Percentiles rank a stretch among this genome's conserved stretches.
phyloP scores from a whole-genome alignment of 2,888 invertebrate species.

The Drosophila cyrtoloma region DNA sequence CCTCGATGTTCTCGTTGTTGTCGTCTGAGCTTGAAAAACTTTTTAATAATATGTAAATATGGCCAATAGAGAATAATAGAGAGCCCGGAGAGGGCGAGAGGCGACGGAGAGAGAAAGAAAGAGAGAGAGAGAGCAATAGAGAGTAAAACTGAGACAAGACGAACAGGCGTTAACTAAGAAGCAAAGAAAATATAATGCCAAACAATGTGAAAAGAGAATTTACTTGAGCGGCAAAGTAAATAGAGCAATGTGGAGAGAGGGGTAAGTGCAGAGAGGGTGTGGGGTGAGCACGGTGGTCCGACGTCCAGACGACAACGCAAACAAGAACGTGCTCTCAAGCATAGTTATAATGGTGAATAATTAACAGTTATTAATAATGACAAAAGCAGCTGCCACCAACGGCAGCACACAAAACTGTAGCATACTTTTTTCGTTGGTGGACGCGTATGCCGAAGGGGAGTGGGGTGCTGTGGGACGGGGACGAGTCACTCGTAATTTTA shows the following conservation, averaged over 20 bases:
- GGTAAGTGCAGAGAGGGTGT: neutral
- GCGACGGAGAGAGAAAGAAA: neutral
- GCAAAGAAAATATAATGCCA: constrained; percentile 73
- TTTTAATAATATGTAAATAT: constrained; percentile 80
- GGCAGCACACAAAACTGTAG: constrained; percentile 51
- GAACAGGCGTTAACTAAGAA: constrained; percentile 68
- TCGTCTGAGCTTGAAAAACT: constrained; percentile 67
- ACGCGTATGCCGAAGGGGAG: too few species aligned
- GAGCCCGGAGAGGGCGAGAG: neutral
- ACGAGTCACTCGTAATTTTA: constrained; percentile 20
- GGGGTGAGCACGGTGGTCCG: neutral
- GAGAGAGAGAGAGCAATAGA: neutral
- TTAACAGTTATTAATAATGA: constrained; percentile 84
- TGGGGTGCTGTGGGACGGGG: neutral
- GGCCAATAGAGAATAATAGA: constrained; percentile 42
- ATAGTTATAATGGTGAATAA: constrained; percentile 81
- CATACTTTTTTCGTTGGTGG: constrained; percentile 31
- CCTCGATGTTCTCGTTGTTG: constrained; percentile 30
- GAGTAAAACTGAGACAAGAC: constrained; percentile 13
- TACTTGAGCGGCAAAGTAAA: constrained; percentile 61
- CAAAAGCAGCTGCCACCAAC: constrained; percentile 81
- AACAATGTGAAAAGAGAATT: constrained; percentile 72
- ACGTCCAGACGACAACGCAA: constrained; percentile 44
- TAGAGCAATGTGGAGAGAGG: constrained; percentile 15
- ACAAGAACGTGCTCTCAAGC: constrained; percentile 60